Evolutionary conservation across 2,113 vertebrate genomes (phyloP).

Genomic region (Lynx canadensis): DNA sequence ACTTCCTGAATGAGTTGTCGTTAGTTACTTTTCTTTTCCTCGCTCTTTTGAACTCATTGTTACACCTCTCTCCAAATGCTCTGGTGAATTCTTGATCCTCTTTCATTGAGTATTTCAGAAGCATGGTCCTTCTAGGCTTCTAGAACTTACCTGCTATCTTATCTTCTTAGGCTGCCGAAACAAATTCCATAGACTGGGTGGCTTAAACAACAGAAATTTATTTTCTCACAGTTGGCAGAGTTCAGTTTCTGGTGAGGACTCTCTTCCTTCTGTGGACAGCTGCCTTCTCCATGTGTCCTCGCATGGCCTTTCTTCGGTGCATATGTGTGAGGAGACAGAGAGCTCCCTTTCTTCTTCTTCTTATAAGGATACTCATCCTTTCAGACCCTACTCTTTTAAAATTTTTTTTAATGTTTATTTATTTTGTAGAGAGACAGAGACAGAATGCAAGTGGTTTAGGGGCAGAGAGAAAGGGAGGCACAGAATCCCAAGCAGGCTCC

Average conservation of each 20-base stretch:
- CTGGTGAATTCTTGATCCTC: background rate
- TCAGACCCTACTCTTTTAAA: background rate
- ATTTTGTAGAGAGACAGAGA: too few species aligned
- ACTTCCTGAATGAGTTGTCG: background rate
- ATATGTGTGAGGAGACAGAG: background rate
- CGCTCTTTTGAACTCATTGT: background rate
- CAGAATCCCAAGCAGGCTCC: too few species aligned
- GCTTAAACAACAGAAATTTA: background rate
- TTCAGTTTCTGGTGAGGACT: background rate
- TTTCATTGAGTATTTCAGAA: background rate
- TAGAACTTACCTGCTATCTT: background rate
- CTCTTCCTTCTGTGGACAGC: background rate
- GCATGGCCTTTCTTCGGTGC: background rate
- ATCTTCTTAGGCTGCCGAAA: background rate
- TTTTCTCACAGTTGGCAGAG: background rate
- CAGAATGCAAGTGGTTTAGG: too few species aligned
- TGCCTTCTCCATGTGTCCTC: background rate
- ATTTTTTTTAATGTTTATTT: too few species aligned
- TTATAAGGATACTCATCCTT: background rate
- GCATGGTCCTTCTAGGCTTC: background rate
- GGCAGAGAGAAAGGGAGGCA: too few species aligned
- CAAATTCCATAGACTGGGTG: background rate
- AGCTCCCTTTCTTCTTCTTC: background rate
- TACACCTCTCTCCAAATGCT: background rate
- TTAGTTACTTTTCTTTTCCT: background rate